Evolutionary conservation across 2,888 invertebrate species (phyloP), one percentile per base, ranked within the genome.

Genomic region (Hartigia nigra): DNA sequence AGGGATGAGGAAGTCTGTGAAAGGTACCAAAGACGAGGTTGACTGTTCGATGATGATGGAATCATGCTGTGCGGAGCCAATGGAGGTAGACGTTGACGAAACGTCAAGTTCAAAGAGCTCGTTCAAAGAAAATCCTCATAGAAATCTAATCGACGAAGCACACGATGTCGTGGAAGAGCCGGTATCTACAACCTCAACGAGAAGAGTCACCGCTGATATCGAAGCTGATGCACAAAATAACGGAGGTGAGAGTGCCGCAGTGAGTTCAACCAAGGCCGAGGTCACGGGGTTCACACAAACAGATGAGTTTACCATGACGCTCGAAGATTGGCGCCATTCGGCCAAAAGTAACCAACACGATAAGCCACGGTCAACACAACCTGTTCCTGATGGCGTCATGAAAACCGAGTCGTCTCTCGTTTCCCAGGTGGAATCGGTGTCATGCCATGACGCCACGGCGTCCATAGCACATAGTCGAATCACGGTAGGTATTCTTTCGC

Each of bases 1-100:
- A 9, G 55, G 55, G 80, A 80, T 74, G 39, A 12, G 31, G 75
- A 79, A 37, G 11, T 75, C 1, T 31, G 36, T 55, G 72, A 74
- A 31, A 32, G 55, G 74, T n/a, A 36, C 14, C 69, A 34, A n/a
- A 31, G 75, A 75, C 36, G 79, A 79, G 34, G 77, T 77, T 12
- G 77, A 77, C 32, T 55, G 74, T 36, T 55, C 69, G 39, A 55
- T 36, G 31, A 31, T 23, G 76, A 69, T n/a, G 31, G 34, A 78
- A 70, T 36, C 31, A 36, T 12, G 31, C 12, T 37, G 75, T 55
- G 76, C 69, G 32, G 78, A 77, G 69, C 72, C 72, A 72, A 72
- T 72, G 72, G 72, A 72, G 14, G 32, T 31, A 5, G 72, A 72
- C 23, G 32, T 34, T 34, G 32, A 31, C 12, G 72, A 72, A 32